Base-by-base conservation (phyloP, 2,113 vertebrate species). In the Stictonetta naevosa region DNA sequence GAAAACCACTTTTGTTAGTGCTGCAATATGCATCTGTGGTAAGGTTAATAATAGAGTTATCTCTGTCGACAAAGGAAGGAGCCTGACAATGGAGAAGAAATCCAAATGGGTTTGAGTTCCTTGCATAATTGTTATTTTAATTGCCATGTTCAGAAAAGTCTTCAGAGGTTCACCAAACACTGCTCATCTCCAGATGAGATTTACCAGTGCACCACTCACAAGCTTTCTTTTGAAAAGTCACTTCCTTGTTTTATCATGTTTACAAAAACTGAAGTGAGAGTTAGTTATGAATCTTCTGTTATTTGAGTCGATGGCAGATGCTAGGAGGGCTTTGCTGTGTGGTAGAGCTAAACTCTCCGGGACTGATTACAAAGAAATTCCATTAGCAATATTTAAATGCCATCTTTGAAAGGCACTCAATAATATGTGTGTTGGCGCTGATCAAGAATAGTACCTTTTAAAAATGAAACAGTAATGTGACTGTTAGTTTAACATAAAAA, bases 311-410 rank as follows among this genome's bases (percentile, higher is more conserved):
- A 95, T 94, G 89, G 94, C 80, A 96, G 89, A 95, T 94, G 94
- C 94, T 93, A 72, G 82, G 87, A 86, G 93, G 89, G 80, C 83
- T 97, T 96, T 93, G 74, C 92, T 95, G 53, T 95, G 94, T 78
- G 93, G 67, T 80, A 90, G 84, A 96, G 87, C 89, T 97, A 96
- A 97, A 96, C 94, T 97, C 96, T 93, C 83, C 91, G 92, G 93
- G 96, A 97, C 95, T 94, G 96, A 97, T 97, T 97, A 97, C 97
- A 97, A 95, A 97, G 96, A 97, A 97, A 97, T 95, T 97, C 96
- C 97, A 97, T 97, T 97, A 97, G 94, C 97, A 96, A 97, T 97
- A 96, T 96, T 96, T 97, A 97, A 97, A 97, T 97, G 95, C 96
- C 85, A 83, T 60, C 95, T 92, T 95, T 97, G 97, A 97, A 96